These are phyloP conservation scores for Aphis gossypii DNA, from an alignment of 1,140 invertebrate genomes.

Conservation along the genomic window DNA sequence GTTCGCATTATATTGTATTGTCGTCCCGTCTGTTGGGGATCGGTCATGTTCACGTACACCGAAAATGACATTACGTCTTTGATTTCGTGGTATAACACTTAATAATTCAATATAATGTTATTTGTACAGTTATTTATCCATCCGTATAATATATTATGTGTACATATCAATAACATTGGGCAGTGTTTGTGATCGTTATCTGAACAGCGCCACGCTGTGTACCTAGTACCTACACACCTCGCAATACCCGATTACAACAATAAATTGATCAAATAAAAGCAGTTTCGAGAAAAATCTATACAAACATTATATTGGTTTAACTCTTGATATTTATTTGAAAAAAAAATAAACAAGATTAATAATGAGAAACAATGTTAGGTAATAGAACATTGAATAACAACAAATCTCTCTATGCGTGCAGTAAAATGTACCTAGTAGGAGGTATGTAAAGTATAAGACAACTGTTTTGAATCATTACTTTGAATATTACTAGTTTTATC, in stretches of 20 bases:
- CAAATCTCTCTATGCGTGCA: not conserved
- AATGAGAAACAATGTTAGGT: not conserved
- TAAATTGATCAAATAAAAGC: not conserved
- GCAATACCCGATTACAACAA: not conserved
- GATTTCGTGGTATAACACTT: not conserved
- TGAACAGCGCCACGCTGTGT: not conserved
- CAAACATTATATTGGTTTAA: too few relatives aligned
- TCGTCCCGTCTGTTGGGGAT: too few relatives aligned
- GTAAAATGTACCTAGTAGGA: not conserved
- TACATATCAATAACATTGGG: not conserved
- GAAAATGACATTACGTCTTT: not conserved
- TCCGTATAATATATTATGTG: not conserved
- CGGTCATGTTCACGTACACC: not conserved
- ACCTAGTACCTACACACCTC: not conserved
- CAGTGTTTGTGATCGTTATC: not conserved
- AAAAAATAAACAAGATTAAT: not conserved
- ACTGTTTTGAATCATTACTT: not conserved
- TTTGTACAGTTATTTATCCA: conserved; percentile 13
- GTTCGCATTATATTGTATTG: not conserved
- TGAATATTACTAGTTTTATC: not conserved
- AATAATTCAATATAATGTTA: not conserved
- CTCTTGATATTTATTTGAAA: too few relatives aligned
- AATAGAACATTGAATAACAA: not conserved
- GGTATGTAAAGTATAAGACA: not conserved
- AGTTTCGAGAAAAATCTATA: not conserved